Base-by-base conservation (phyloP, 2,888 invertebrate genomes). In the Drosophila diplacantha region DNA sequence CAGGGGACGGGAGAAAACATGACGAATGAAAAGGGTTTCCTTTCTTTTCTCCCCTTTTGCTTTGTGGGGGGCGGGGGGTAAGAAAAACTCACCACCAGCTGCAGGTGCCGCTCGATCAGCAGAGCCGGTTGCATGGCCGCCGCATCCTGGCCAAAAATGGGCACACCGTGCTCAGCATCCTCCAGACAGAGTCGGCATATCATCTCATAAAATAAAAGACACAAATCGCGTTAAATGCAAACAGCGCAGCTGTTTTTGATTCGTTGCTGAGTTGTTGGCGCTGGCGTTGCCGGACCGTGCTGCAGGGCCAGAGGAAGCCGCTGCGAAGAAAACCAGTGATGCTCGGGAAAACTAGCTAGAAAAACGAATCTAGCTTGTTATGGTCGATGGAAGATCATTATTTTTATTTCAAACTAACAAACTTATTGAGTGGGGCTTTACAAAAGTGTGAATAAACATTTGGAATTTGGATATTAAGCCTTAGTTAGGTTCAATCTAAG, bases 171-270 rank as follows among this genome's bases (percentile, higher is more conserved):
- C 20, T 69, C 68, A 26, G 55, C 63, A 56, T 74, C 73, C 46
- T 63, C 71, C 55, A 80, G 83, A 64, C 80, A 80, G 73, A 80
- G 71, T 29, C 81, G 84, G 66, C 85, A 81, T 66, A 85, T 73
- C 81, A 85, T 72, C 54, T 55, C 73, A 84, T 84, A 47, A 47
- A 39, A 22, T n/a, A 35, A 60, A 50, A 14, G 35, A 52, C 26
- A 26, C 32, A 69, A 70, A 41, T 47, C 35, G 38, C 34, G 32
- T 52, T 62, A 62, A 62, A 63, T 49, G 44, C 64, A 44, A 51
- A 22, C 44, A 37, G 35, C 37, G 52, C 66, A 69, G 70, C 65
- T 66, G 65, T 62, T 66, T 39, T 59, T 31, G 61, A 37, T 35
- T 59, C 44, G 35, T 29, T 58, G 41, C 59, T 38, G 58, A 61